A percentile compares a stretch with the other conserved stretches of the same genome.
Conservation (phyloP, 2,797 vertebrate genomes). For the Loriculus beryllinus region DNA sequence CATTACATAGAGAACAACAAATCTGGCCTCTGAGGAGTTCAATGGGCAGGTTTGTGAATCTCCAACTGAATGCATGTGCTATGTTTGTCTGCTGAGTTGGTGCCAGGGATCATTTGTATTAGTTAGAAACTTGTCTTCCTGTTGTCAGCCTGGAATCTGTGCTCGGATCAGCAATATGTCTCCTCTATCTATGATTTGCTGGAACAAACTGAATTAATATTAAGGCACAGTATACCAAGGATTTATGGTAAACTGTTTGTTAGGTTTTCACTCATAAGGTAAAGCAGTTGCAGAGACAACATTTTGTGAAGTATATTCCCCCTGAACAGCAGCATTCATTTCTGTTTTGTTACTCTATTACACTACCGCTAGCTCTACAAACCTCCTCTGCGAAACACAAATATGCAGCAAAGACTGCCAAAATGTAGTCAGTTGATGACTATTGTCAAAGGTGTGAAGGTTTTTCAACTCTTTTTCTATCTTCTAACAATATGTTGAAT, state of each 20-base stretch:
- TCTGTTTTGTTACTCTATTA: background rate
- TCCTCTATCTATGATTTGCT: constrained; percentile 23
- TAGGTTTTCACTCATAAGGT: background rate
- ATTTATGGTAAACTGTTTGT: background rate
- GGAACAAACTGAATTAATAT: constrained; percentile 37
- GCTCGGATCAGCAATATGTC: background rate
- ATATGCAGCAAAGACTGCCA: background rate
- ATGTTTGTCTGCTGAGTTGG: background rate
- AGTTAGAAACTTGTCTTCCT: constrained; percentile 53
- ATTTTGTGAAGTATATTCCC: background rate
- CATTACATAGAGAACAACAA: background rate
- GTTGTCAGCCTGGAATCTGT: constrained; percentile 27
- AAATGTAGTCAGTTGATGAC: background rate
- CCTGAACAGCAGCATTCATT: background rate
- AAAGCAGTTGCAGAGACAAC: background rate
- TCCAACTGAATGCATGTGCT: background rate
- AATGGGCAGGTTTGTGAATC: background rate
- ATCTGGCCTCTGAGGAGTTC: background rate
- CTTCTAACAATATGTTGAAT: background rate
- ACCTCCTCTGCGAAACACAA: background rate
- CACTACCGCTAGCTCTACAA: background rate
- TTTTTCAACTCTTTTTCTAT: background rate
- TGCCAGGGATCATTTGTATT: constrained; percentile 23
- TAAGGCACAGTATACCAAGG: background rate
- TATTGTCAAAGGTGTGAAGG: background rate